Evolutionary conservation across 2,888 invertebrate genomes (phyloP), one percentile per base, ranked within the genome.

Genomic region (Geotrupes spiniger): DNA sequence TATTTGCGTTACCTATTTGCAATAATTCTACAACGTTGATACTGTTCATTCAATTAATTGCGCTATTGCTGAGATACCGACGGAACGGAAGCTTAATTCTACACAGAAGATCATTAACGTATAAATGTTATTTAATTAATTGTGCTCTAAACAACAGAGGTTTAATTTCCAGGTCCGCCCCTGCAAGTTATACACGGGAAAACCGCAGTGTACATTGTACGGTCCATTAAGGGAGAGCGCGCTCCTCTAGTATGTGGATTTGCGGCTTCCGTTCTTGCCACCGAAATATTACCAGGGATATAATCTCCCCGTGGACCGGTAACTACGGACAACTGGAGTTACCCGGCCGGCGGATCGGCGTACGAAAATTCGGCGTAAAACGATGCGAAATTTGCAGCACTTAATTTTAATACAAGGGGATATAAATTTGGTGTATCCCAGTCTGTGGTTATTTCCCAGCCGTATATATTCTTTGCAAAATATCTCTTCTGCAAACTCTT

Each of bases 191-290:
- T 15, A 33, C 33, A 10, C 33, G 21, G 12, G 14, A 15, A 38
- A 38, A 17, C 38, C 38, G 38, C 38, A 38, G 11, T 38, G 38
- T 38, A 38, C 38, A 38, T 38, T 21, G 38, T 17, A 38, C 38
- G 38, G 38, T 38, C 38, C 38, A 38, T 38, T 38, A 38, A 38
- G 38, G 25, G 25, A 21, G 38, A 21, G 17, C 9, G 21, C 12
- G 9, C 31, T 8, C 15, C 33, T 33, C 12, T 12, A 33, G 15
- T 33, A 33, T 33, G 33, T 33, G 33, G 33, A 33, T 33, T 33
- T 14, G 33, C 15, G 33, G 33, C 14, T 33, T 15, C 6, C 33
- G 15, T 33, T 15, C 33, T 15, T 33, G 12, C 33, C n/a, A 12
- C 14, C n/a, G 33, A 33, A 33, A 33, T 33, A 33, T 33, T 33